These are phyloP conservation scores for Sarcophaga peregrina DNA, from an alignment of 1,140 invertebrate species.

Conservation along the genomic window DNA sequence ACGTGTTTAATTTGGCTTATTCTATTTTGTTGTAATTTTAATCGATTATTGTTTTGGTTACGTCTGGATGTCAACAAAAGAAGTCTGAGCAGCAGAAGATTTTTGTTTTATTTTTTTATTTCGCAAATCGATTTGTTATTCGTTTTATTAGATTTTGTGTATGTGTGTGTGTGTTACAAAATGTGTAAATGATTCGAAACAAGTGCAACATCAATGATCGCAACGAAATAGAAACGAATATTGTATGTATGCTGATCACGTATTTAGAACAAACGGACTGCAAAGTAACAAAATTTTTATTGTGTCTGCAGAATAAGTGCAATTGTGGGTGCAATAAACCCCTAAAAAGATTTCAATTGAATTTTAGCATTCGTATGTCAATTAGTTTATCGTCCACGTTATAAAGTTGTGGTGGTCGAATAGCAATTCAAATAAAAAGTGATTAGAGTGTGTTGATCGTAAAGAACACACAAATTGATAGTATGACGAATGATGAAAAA, in stretches of 20 bases:
- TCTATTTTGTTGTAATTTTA: conserved; percentile 6
- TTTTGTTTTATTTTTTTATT: conserved; percentile 21
- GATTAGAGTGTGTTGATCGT: background rate
- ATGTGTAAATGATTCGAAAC: conserved; percentile 35
- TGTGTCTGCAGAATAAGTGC: too few relatives aligned
- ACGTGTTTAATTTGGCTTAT: conserved; percentile 34
- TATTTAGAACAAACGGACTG: conserved; percentile 63
- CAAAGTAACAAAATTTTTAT: too few relatives aligned
- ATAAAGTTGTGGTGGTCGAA: too few relatives aligned
- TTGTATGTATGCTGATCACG: conserved; percentile 49
- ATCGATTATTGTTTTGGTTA: conserved; percentile 25
- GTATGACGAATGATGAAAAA: conserved; percentile 30
- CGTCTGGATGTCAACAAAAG: conserved; percentile 8
- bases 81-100: background rate
- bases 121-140: conserved; percentile 31
- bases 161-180: background rate
- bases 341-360: conserved; percentile 43
- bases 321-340: too few relatives aligned
- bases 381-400: background rate
- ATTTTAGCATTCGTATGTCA: background rate
- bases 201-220: background rate
- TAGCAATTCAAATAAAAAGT: background rate
- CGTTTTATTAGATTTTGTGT: background rate
- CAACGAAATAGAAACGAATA: conserved; percentile 6
- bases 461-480: background rate